Evolutionary conservation across 2,797 vertebrate genomes (phyloP), one percentile per base, ranked within the genome.

Genomic region (Enteromius unitaeniatus): DNA sequence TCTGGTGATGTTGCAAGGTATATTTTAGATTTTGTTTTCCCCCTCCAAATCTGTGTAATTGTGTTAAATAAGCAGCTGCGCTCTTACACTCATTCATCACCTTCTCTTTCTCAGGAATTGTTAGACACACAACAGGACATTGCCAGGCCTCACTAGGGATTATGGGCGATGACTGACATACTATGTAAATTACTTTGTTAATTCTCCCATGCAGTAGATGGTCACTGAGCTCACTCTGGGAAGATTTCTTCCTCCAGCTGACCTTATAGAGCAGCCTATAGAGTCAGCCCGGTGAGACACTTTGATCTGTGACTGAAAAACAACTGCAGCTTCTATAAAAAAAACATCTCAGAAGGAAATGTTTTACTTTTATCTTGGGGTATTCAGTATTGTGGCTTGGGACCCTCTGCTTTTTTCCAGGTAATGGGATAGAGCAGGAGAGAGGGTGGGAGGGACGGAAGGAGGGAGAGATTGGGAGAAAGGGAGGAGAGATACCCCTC

Each of bases 371-470:
- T 84, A 86, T 83, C 77, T 83, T 47, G 4, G 77, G 49, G 60
- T 78, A 85, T 74, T 73, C 81, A 79, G 84, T 68, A 73, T 77
- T 79, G 69, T 51, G 51, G 73, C 83, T 81, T 65, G 83, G 87
- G 78, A 83, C 79, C 72, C 68, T 86, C 81, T 72, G 34, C 73
- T 78, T 86, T 85, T 89, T 89, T 87, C 79, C 85, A 87, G 88
- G 84, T 87, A 88, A 87, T 83, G 86, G 84, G 88, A 89, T 88
- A 83, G 84, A 87, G 69, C 19, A 19, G 37, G 83, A 72, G 77
- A 64, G 74, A 85, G 85, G 82, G 81, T 77, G 72, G 73, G 78
- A 76, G 73, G 37, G 77, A 82, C 47, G 64, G 65, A 83, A 83
- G 80, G 82, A 85, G 80, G 77, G 85, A 85, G 42, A 87, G 79